Percentiles rank a stretch among this genome's conserved stretches.
These are phyloP conservation scores for Urosaurus nigricauda DNA, from an alignment of 2,797 vertebrate species.

Conservation along the genomic window DNA sequence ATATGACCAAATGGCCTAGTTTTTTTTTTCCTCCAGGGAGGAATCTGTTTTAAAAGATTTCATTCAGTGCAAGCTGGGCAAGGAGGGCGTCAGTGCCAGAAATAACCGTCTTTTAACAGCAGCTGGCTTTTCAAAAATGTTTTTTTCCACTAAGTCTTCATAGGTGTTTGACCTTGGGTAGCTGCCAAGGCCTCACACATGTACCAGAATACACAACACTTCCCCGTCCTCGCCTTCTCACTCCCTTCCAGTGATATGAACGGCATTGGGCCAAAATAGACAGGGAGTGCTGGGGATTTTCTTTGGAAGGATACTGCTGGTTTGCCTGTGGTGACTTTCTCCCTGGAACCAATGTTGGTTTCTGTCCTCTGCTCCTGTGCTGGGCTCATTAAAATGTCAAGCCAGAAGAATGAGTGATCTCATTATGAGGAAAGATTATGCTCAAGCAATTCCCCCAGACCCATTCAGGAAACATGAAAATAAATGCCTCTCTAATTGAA, in stretches of 20 bases:
- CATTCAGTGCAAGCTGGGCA: background rate
- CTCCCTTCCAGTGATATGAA: background rate
- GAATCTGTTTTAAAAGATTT: conserved; percentile 25
- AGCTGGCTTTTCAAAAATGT: conserved; percentile 21
- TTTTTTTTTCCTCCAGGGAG: background rate
- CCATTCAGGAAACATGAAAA: conserved; percentile 74
- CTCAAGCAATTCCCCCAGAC: conserved; percentile 75
- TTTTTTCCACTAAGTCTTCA: background rate
- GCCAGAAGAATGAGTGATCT: conserved; percentile 72
- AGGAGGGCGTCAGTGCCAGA: background rate
- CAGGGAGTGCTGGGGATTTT: background rate
- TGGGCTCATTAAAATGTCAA: conserved; percentile 53
- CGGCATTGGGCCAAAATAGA: background rate
- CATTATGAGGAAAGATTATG: conserved; percentile 71
- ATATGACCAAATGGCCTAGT: background rate
- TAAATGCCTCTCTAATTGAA: conserved; percentile 76
- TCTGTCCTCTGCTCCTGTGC: background rate
- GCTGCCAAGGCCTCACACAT: background rate
- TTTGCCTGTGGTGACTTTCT: background rate
- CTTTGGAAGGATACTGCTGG: background rate
- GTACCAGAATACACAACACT: conserved; percentile 1
- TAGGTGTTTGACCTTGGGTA: background rate
- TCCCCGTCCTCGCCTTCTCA: background rate
- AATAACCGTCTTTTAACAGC: conserved; percentile 28
- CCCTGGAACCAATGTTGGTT: fast-evolving